These are phyloP conservation scores for Bradypus variegatus DNA, from an alignment of 2,797 vertebrate genomes.

Conservation along the genomic window DNA sequence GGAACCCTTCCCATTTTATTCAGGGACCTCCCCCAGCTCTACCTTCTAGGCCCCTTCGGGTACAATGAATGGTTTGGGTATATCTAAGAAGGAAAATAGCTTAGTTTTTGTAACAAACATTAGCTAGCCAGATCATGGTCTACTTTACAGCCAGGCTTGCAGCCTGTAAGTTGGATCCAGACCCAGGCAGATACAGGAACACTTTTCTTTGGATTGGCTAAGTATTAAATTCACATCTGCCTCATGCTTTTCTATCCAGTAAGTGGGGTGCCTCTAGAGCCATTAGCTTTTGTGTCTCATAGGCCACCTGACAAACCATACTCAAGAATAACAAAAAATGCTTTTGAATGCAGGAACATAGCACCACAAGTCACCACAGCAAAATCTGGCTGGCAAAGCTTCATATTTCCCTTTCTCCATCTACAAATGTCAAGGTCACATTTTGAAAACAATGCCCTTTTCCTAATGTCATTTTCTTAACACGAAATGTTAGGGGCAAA, in stretches of 20 bases:
- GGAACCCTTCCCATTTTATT: not conserved
- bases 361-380: not conserved
- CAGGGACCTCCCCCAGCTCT: not conserved
- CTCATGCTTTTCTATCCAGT: constrained; percentile 64
- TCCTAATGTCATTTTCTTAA: constrained; percentile 51
- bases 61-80: constrained; percentile 21
- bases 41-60: not conserved
- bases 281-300: constrained; percentile 56
- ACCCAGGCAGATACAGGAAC: constrained; percentile 40
- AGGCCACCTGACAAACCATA: constrained; percentile 41
- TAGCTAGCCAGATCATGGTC: not conserved
- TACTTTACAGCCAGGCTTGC: constrained; percentile 38
- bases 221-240: constrained; percentile 68
- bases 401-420: constrained; percentile 17
- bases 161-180: constrained; percentile 64
- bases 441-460: constrained; percentile 52
- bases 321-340: constrained; percentile 44
- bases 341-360: constrained; percentile 27
- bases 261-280: constrained; percentile 16
- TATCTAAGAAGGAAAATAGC: constrained; percentile 54
- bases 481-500: constrained; percentile 25
- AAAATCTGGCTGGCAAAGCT: constrained; percentile 31
- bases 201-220: constrained; percentile 51
- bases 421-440: constrained; percentile 53
- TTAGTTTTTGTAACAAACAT: constrained; percentile 43